Percentiles rank a stretch among this genome's conserved stretches.
Conservation (phyloP, 2,113 vertebrate species). For the Rostratula benghalensis region DNA sequence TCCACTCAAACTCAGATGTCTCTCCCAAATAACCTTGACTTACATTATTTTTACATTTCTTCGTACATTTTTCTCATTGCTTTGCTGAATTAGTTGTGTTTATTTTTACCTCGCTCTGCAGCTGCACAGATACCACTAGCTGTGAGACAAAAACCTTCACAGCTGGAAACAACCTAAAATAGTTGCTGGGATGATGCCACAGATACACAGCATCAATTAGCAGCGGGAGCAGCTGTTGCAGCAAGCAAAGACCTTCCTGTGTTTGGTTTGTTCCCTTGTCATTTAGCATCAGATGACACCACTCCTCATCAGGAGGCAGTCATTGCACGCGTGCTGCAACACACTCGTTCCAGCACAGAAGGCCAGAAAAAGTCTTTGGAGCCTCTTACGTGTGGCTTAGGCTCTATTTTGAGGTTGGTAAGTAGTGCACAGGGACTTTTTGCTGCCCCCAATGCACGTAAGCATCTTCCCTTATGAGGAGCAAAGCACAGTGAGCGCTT, state of each 20-base stretch:
- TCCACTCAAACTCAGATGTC: background rate
- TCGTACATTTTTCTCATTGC: slow-evolving; percentile 19
- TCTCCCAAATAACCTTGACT: slow-evolving; percentile 43
- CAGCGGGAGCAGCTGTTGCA: slow-evolving; percentile 56
- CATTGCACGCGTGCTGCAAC: background rate
- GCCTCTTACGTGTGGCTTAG: background rate
- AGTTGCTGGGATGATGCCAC: slow-evolving; percentile 56
- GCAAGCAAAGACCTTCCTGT: slow-evolving; percentile 59
- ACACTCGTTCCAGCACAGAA: background rate
- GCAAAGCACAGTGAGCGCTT: background rate
- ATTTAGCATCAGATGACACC: slow-evolving; percentile 51
- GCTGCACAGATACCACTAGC: slow-evolving; percentile 68
- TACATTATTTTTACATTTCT: slow-evolving; percentile 36
- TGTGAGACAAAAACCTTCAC: slow-evolving; percentile 65
- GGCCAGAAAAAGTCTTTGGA: slow-evolving; percentile 15
- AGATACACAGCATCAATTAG: slow-evolving; percentile 61
- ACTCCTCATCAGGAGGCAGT: slow-evolving; percentile 31
- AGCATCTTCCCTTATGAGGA: background rate
- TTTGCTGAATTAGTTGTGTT: slow-evolving; percentile 50
- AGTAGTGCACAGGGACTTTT: background rate
- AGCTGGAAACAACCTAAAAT: slow-evolving; percentile 69
- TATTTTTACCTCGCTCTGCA: slow-evolving; percentile 57
- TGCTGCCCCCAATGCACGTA: background rate
- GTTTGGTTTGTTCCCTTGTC: slow-evolving; percentile 47
- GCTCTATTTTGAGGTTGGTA: slow-evolving; percentile 19